Evolutionary conservation across 1,140 invertebrate genomes (phyloP).

Genomic region (Nasonia giraulti): DNA sequence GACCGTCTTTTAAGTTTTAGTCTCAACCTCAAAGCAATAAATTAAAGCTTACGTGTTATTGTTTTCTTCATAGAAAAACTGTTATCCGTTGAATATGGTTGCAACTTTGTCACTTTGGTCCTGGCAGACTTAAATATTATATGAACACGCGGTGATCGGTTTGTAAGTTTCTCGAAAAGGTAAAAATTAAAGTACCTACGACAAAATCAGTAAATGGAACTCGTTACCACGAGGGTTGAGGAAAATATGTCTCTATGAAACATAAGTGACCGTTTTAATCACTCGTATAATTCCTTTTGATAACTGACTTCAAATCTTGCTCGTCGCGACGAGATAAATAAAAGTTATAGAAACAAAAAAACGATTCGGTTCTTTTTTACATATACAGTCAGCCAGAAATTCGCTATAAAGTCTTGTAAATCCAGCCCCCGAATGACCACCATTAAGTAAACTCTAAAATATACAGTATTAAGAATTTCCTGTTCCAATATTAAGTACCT

Average conservation of each 20-base stretch:
- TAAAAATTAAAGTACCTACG: slow-evolving; percentile 32
- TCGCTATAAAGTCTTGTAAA: slow-evolving; percentile 17
- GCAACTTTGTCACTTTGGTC: slow-evolving; percentile 51
- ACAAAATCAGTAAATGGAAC: slow-evolving; percentile 25
- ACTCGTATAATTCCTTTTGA: slow-evolving; percentile 12
- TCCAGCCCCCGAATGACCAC: slow-evolving; percentile 4
- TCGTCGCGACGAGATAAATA: slow-evolving; percentile 27
- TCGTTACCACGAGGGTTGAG: slow-evolving; percentile 5
- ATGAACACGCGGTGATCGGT: slow-evolving; percentile 48
- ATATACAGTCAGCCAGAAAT: slow-evolving; percentile 24
- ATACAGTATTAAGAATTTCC: neutral
- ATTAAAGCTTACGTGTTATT: neutral
- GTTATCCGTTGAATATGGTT: slow-evolving; percentile 13
- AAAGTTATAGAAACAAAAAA: slow-evolving; percentile 31
- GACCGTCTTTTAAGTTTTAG: neutral
- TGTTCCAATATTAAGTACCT: slow-evolving; percentile 28
- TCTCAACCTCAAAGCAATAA: neutral
- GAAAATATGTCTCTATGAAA: neutral
- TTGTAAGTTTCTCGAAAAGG: slow-evolving; percentile 29
- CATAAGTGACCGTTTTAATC: slow-evolving; percentile 4
- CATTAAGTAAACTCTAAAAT: neutral
- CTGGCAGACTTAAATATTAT: slow-evolving; percentile 46
- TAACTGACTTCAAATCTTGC: slow-evolving; percentile 47
- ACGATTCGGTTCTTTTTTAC: slow-evolving; percentile 10
- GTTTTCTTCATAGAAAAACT: slow-evolving; percentile 7